Evolutionary conservation across 2,888 invertebrate species (phyloP).

Genomic region (Frankliniella intonsa): DNA sequence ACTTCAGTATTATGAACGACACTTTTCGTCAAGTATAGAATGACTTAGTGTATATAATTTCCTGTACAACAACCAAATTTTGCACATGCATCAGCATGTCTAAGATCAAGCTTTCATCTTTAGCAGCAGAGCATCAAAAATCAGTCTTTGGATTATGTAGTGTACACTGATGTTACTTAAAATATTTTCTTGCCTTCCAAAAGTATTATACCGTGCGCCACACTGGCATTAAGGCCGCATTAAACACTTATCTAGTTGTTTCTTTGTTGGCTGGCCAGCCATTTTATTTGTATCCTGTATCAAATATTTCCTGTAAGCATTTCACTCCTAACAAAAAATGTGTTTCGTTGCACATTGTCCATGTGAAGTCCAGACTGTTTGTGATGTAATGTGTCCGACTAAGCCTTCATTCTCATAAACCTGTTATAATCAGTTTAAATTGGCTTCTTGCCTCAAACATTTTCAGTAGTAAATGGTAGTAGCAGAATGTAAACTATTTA

Average conservation of each 20-base stretch:
- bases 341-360: constrained; percentile 18
- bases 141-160: neutral
- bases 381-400: neutral
- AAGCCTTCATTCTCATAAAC: neutral
- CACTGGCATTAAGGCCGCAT: no score
- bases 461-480: constrained; percentile 1
- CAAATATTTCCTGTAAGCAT: no score
- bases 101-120: constrained; percentile 2
- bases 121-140: neutral
- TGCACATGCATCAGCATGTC: neutral
- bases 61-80: neutral
- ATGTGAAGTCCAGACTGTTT: constrained; percentile 5
- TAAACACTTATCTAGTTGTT: no score
- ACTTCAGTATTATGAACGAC: constrained; percentile 22
- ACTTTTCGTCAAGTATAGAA: constrained; percentile 4
- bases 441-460: neutral
- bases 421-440: neutral
- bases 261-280: no score
- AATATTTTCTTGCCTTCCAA: constrained; percentile 4
- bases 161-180: constrained; percentile 4
- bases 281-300: no score
- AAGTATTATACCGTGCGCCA: neutral
- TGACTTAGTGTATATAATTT: constrained; percentile 6
- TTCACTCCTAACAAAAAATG: no score
- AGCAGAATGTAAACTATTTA: neutral